These are phyloP conservation scores for Tapera naevia DNA, from an alignment of 2,797 vertebrate species.

Conservation along the genomic window DNA sequence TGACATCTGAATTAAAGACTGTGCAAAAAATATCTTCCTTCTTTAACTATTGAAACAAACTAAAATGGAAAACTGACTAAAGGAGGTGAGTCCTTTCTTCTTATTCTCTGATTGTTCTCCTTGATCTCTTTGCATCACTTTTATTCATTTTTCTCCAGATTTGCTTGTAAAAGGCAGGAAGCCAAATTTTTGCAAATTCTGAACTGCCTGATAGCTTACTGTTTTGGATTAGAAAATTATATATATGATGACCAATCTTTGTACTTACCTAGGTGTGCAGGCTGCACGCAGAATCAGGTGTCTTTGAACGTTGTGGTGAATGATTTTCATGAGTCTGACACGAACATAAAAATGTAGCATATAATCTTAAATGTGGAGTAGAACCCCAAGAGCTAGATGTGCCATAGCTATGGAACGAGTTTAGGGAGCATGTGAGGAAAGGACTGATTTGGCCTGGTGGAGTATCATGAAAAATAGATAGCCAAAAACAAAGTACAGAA, in stretches of 20 bases:
- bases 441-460: background rate
- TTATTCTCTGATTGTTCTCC: background rate
- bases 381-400: background rate
- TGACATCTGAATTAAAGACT: slow-evolving; percentile 22
- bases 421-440: background rate
- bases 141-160: background rate
- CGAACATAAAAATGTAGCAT: background rate
- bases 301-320: background rate
- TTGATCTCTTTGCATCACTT: background rate
- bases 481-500: background rate
- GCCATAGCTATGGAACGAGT: background rate
- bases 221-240: background rate
- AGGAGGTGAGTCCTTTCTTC: slow-evolving; percentile 67
- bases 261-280: background rate
- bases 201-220: background rate
- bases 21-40: background rate
- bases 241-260: background rate
- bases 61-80: slow-evolving; percentile 71
- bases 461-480: background rate
- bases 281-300: background rate
- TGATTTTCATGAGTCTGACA: background rate
- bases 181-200: background rate
- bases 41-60: slow-evolving; percentile 18
- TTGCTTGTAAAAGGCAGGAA: background rate
- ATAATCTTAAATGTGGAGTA: background rate